Evolutionary conservation across 2,888 invertebrate genomes (phyloP).

Genomic region (Andrena hattorfiana): DNA sequence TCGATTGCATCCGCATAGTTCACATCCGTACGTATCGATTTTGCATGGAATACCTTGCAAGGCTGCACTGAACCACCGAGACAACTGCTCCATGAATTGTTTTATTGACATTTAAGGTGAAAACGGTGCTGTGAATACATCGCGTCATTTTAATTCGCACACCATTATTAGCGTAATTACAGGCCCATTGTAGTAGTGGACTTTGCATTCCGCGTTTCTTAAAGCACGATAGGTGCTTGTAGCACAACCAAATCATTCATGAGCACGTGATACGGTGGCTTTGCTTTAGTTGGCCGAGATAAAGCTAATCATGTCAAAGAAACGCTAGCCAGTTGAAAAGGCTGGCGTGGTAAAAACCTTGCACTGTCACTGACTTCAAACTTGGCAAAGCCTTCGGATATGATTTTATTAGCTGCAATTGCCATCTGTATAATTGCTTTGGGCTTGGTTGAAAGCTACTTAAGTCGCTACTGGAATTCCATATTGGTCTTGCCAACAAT

Average conservation of each 20-base stretch:
- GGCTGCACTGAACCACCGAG: no score
- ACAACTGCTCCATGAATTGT: no score
- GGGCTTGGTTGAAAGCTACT: no score
- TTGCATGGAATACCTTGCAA: no score
- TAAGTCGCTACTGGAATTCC: no score
- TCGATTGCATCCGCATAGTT: no score
- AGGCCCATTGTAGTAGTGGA: constrained; percentile 13
- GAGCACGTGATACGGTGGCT: constrained; percentile 42
- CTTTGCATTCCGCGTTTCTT: neutral
- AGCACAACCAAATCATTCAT: constrained; percentile 38
- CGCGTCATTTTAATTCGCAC: constrained; percentile 11
- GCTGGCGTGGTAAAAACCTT: neutral
- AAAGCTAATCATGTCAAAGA: constrained; percentile 24
- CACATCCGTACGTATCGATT: no score
- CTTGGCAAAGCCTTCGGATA: neutral
- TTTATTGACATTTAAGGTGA: no score
- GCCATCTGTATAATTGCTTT: no score
- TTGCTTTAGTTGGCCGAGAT: constrained; percentile 19
- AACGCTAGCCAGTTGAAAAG: constrained; percentile 9
- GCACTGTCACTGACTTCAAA: neutral
- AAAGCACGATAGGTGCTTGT: neutral
- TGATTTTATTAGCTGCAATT: no score
- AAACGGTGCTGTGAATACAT: neutral
- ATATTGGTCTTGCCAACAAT: no score
- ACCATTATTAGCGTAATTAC: constrained; percentile 30